Evolutionary conservation across 1,140 invertebrate species (phyloP).

Genomic region (Leptopilina boulardi): DNA sequence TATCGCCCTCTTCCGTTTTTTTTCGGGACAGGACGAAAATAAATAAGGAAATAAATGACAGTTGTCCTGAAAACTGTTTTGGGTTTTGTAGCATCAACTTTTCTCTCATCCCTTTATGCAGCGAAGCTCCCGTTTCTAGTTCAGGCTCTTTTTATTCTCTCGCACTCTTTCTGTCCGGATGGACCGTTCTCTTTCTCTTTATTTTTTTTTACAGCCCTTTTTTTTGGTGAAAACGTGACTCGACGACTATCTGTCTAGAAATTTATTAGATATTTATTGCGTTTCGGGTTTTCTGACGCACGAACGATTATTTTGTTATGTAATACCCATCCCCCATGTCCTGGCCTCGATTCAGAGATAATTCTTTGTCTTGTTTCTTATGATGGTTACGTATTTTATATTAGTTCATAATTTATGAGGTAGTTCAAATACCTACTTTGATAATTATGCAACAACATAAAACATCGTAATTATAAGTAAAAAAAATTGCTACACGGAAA

Average conservation of each 20-base stretch:
- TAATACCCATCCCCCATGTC: slow-evolving; percentile 45
- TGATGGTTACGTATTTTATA: neutral
- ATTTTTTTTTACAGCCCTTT: slow-evolving; percentile 32
- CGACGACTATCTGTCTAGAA: slow-evolving; percentile 68
- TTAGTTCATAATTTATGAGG: too few relatives aligned
- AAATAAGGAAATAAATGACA: slow-evolving; percentile 76
- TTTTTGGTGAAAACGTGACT: slow-evolving; percentile 59
- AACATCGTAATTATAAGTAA: too few relatives aligned
- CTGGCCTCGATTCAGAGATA: neutral
- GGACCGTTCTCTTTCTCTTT: slow-evolving; percentile 39
- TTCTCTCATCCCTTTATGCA: slow-evolving; percentile 43
- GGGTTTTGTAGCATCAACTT: slow-evolving; percentile 64
- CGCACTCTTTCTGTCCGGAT: slow-evolving; percentile 38
- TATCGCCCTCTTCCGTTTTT: slow-evolving; percentile 45
- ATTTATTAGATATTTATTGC: slow-evolving; percentile 76
- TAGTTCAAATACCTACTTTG: too few relatives aligned
- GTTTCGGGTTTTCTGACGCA: slow-evolving; percentile 63
- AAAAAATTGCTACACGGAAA: too few relatives aligned
- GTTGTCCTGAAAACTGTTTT: slow-evolving; percentile 72
- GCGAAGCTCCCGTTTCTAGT: slow-evolving; percentile 34
- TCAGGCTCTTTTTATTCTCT: slow-evolving; percentile 43
- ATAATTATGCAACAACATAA: neutral
- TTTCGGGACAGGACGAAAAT: slow-evolving; percentile 66
- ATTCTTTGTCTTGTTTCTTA: neutral
- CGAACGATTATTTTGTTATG: slow-evolving; percentile 63